Evolutionary conservation across 1,140 invertebrate species (phyloP), one percentile per base, ranked within the genome.

Genomic region (Diplogasteroides magnus): DNA sequence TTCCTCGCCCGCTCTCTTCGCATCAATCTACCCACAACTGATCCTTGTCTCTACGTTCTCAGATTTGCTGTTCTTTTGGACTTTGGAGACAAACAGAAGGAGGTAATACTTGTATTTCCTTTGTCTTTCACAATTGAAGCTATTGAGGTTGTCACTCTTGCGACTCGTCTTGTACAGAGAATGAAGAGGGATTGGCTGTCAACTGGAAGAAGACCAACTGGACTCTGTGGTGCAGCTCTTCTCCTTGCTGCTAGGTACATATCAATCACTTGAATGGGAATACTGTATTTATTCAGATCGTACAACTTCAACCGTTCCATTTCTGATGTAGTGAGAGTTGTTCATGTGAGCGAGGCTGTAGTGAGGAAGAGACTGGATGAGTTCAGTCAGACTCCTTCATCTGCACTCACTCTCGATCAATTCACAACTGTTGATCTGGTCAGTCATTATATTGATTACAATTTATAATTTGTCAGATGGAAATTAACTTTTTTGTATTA

Each of bases 151-250:
- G 91, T 90, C n/a, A 92, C 90, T 86, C 97, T 95, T 1, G 95
- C 95, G 0, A 85, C 93, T 37, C 86, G 95, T 69, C 86, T 99
- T 56, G 92, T 98, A 6, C 90, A 94, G 83, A 86, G 96, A 79
- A 98, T 98, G 96, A 98, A 97, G 84, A 88, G 91, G 78, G 96
- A 99, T 85, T 97, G 92, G 85, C 91, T 98, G 83, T 92, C 96
- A 81, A 93, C 91, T 2, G 96, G 96, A 26, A 86, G 96, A 67
- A 86, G 94, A 79, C 95, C 96, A 15, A 96, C 94, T 0, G 96
- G 94, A 31, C 86, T 98, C 31, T 97, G 94, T 86, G 94, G 94
- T 19, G 94, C 94, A 83, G 95, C 94, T 11, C 84, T 98, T 1
- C 84, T 98, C 15, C 92, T 98, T 82, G 93, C 95, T 31, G 90